These are phyloP conservation scores for Diogma glabrata DNA, from an alignment of 2,888 invertebrate genomes.

Conservation along the genomic window DNA sequence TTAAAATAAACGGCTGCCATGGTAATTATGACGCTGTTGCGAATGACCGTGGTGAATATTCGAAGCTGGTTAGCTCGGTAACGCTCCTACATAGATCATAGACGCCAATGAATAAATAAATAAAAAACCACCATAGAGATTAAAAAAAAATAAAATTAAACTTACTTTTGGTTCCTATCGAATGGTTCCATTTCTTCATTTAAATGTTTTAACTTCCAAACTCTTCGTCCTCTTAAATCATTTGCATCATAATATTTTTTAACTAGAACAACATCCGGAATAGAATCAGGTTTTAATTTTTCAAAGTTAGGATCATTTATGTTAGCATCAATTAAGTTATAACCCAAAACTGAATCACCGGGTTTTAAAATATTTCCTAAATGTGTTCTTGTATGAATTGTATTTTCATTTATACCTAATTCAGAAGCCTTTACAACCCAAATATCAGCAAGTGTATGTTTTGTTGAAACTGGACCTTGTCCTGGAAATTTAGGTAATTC, in stretches of 20 bases:
- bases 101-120: no score
- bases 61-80: no score
- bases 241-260: slow-evolving; percentile 80
- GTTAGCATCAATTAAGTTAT: slow-evolving; percentile 79
- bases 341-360: slow-evolving; percentile 90
- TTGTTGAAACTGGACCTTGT: slow-evolving; percentile 74
- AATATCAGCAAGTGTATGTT: slow-evolving; percentile 82
- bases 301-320: slow-evolving; percentile 85
- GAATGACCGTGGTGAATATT: no score
- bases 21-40: no score
- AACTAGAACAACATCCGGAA: slow-evolving; percentile 91
- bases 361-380: slow-evolving; percentile 85
- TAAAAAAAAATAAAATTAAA: slow-evolving; percentile 25
- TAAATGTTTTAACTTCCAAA: slow-evolving; percentile 89
- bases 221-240: slow-evolving; percentile 54
- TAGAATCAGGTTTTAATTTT: slow-evolving; percentile 49
- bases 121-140: slow-evolving; percentile 9
- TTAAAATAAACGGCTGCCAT: no score
- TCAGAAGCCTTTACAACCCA: slow-evolving; percentile 87
- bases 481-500: slow-evolving; percentile 73
- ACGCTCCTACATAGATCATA: no score
- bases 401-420: slow-evolving; percentile 68
- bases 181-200: slow-evolving; percentile 41
- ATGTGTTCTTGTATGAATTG: slow-evolving; percentile 82
- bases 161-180: slow-evolving; percentile 35